Evolutionary conservation across 1,140 invertebrate species (phyloP), one percentile per base, ranked within the genome.

Genomic region (Melipona quadrifasciata): DNA sequence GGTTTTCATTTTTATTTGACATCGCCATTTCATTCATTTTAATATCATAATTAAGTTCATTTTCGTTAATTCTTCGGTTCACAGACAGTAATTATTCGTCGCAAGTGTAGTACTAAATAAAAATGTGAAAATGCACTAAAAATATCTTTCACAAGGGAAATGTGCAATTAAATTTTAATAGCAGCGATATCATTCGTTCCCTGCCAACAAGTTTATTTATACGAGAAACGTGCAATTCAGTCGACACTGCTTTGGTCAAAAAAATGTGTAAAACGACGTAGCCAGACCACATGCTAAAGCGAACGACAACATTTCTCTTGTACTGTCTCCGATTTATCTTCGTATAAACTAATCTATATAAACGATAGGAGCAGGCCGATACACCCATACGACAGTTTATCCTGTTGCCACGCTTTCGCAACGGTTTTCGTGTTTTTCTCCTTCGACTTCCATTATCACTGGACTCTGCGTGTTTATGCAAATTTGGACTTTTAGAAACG

Each of bases 281-380:
- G 1, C 16, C 21, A 61, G 53, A 3, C n/a, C 58, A 47, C 39
- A 19, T 51, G 61, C 39, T 53, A 51, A 79, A 19, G 21, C 31
- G 16, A 79, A 31, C 14, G 61, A n/a, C 27, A 77, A 19, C 47
- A 68, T 68, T 79, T 79, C 27, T 77, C 58, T 64, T 27, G 58
- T 65, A 78, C 65, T 53, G 47, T 19, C n/a, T 31, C 31, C 47
- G 21, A 79, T 68, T 79, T 67, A 77, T 65, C 58, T 65, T 65
- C 58, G 58, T 77, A 77, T 21, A 64, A 47, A 64, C 14, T 65
- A 77, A 65, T 64, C 75, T 77, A 51, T 77, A 77, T 53, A 79
- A 78, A 77, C 39, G 75, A 77, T 78, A 78, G n/a, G 21, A 16
- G 27, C 17, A 16, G 2, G 19, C 1, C 17, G 76, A 67, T 67